These are phyloP conservation scores for Labrus mixtus DNA, from an alignment of 2,113 vertebrate species.

Conservation along the genomic window DNA sequence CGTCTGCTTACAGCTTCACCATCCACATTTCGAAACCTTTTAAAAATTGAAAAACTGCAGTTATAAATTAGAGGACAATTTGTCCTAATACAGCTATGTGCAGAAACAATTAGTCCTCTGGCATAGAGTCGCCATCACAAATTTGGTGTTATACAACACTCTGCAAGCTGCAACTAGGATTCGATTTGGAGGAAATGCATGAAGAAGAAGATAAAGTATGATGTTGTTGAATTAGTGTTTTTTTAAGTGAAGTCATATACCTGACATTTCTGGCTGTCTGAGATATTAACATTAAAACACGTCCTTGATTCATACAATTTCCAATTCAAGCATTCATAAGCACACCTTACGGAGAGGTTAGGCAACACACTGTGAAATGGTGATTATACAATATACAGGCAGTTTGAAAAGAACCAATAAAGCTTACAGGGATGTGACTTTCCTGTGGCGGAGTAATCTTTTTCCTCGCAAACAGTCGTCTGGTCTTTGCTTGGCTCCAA, in stretches of 20 bases:
- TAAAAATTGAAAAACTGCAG: too few relatives aligned
- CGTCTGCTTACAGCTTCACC: background rate
- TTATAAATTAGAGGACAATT: too few relatives aligned
- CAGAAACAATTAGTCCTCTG: too few relatives aligned
- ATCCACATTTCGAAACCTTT: too few relatives aligned
- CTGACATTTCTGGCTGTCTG: too few relatives aligned
- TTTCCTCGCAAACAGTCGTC: conserved; percentile 77
- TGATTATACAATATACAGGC: background rate
- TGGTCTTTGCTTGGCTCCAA: conserved; percentile 65
- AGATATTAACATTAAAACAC: too few relatives aligned
- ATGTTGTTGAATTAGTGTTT: background rate
- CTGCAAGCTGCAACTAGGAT: too few relatives aligned
- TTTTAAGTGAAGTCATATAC: too few relatives aligned
- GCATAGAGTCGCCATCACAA: background rate
- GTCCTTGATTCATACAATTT: background rate
- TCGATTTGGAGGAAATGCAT: too few relatives aligned
- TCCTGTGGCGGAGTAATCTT: conserved; percentile 58
- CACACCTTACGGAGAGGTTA: background rate
- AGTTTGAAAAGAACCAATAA: background rate
- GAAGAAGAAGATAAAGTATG: too few relatives aligned
- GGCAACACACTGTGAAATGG: background rate
- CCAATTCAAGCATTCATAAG: background rate
- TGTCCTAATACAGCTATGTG: too few relatives aligned
- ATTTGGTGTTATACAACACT: background rate
- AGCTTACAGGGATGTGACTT: conserved; percentile 59